Base-by-base conservation (phyloP, 2,888 invertebrate genomes). In the Agonopterix subpropinquella region DNA sequence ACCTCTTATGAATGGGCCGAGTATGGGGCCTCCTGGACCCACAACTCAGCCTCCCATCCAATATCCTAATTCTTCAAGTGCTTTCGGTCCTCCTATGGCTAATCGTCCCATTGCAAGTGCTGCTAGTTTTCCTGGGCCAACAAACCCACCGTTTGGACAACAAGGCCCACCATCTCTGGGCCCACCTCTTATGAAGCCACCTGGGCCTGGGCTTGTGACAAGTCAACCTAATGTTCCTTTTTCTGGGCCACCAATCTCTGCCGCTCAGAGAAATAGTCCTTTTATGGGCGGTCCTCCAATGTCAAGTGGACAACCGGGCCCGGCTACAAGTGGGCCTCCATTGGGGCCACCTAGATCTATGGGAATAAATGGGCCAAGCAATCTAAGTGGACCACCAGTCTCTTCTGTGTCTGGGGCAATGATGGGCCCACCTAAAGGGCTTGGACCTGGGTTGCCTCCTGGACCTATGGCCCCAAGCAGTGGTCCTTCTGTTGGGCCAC, bases 1-100 rank as follows among this genome's bases (percentile, higher is more conserved):
- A 62, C 73, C 80, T 53, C 54, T 77, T 39, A 52, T 74, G 11
- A 88, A 85, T 73, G 85, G 85, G n/a, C 86, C 81, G 4, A 15
- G 43, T 2, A 36, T 47, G 41, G 28, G 28, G 28, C 7, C 35
- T 47, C 41, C 53, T 48, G 50, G 45, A 10, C 48, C 54, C 36
- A 47, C 52, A 43, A 47, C 58, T 39, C 58, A 55, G 49, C 52
- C 51, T 44, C 52, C 63, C 28, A 64, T 56, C 51, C 71, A 65
- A 50, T 65, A 62, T 54, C 69, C 71, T 48, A 58, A 60, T 42
- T 54, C 67, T 45, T 63, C 77, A 49, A 72, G 56, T 61, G 58
- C 65, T 39, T 72, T 62, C 52, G 72, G 57, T 48, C 61, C 68
- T 49, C 54, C 52, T 36, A 56, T 70, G 36, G n/a, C 5, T 7